A percentile compares a stretch with the other conserved stretches of the same genome.
phyloP scores from a whole-genome alignment of 2,113 vertebrate genomes.

The Hemichromis elongatus region DNA sequence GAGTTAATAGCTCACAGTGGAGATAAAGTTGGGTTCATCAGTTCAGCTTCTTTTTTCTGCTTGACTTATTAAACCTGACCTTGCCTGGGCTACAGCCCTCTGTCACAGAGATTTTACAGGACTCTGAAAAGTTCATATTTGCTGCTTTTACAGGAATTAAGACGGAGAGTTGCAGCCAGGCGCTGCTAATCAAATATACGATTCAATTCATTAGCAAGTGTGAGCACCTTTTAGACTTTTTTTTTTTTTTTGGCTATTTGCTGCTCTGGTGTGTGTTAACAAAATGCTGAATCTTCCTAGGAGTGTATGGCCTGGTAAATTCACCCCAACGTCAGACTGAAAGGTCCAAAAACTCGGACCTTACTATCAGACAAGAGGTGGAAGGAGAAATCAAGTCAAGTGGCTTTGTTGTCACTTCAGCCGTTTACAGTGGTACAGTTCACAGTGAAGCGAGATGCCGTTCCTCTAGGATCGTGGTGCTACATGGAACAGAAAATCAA shows the following conservation, averaged over 20 bases:
- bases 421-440: not conserved
- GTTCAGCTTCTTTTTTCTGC: not conserved
- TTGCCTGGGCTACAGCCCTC: not conserved
- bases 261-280: not conserved
- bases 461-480: not conserved
- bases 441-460: rapidly evolving
- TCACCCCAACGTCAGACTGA: not conserved
- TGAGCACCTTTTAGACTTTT: not conserved
- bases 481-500: not conserved
- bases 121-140: not conserved
- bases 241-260: not conserved
- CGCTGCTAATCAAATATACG: not conserved
- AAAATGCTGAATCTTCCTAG: not conserved
- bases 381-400: not conserved
- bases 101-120: not conserved
- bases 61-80: not conserved
- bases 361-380: not conserved
- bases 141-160: not conserved
- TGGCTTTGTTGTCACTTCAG: not conserved
- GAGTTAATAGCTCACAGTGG: not conserved
- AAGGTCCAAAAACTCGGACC: not conserved
- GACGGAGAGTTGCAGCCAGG: not conserved
- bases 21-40: not conserved
- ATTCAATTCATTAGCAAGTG: not conserved
- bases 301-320: not conserved